Evolutionary conservation across 2,113 vertebrate genomes (phyloP).

Genomic region (Mixornis gularis): DNA sequence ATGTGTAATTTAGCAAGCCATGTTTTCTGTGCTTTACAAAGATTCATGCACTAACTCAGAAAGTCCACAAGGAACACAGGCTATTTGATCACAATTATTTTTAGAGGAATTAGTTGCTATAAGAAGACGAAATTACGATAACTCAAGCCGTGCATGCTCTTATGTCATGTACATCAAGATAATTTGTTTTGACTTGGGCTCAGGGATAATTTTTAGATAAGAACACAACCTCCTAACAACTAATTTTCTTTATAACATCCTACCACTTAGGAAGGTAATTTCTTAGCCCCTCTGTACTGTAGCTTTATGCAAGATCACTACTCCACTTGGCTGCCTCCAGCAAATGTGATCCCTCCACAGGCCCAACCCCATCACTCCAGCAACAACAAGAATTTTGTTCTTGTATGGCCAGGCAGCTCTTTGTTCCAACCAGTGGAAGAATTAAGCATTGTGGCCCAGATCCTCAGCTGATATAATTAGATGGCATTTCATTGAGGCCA

Average conservation of each 20-base stretch:
- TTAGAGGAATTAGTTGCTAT: neutral
- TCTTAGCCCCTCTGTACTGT: neutral
- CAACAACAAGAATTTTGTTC: constrained; percentile 28
- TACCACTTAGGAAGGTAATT: neutral
- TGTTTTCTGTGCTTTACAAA: neutral
- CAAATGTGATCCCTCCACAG: neutral
- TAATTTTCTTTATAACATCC: neutral
- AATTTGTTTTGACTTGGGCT: constrained; percentile 20
- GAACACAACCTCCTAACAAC: neutral
- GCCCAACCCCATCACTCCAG: neutral
- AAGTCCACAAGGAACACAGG: neutral
- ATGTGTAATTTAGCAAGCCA: neutral
- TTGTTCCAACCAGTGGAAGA: constrained; percentile 28
- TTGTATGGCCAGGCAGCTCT: neutral
- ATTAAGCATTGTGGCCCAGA: constrained; percentile 30
- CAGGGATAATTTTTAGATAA: constrained; percentile 8
- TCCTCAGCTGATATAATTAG: constrained; percentile 41
- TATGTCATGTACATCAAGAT: neutral
- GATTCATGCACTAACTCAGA: neutral
- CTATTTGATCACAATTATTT: neutral
- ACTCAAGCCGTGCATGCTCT: neutral
- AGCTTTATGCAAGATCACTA: neutral
- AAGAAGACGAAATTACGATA: neutral
- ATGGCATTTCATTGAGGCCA: neutral
- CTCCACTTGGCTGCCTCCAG: neutral